Base-by-base conservation (phyloP, 2,113 vertebrate genomes). In the Tenebrosternarchus preto region DNA sequence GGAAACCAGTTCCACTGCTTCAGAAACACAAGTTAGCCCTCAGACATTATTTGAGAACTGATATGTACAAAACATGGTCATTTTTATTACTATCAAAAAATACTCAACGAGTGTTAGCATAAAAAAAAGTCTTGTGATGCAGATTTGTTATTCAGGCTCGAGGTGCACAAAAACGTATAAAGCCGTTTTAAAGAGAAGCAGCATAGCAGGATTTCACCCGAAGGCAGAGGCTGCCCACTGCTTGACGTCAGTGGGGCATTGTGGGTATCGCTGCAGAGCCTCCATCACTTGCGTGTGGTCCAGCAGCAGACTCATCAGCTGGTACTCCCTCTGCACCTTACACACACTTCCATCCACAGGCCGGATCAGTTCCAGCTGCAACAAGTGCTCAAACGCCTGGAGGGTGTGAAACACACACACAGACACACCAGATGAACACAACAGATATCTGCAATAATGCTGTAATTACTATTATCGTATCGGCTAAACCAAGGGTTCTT, bases 331-430 rank as follows among this genome's bases (percentile, higher is more conserved):
- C 92, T 98, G 97, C 0, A 90, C 87, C 29, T 93, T 95, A 0
- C 85, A 84, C 0, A 89, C 85, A 0, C 94, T 88, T 12, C 92
- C 82, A 25, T 99, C 97, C 27, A 95, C 71, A 0, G 96, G 93
- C n/a, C 88, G 90, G 80, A 98, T 94, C 82, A 99, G 73, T 81
- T 99, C 96, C 91, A 99, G 92, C 80, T 98, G 95, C 46, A 96
- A 88, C 56, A 99, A 87, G 64, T 97, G 97, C 83, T 99, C 98
- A 80, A 98, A 99, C 0, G 97, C 98, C 98, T 99, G 57, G 31
- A 46, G 86, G 17, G 59, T 53, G 33, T 9, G 22, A 15, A 24
- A 53, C 63, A 60, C 55, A 76, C 3, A 59, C 39, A 56, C 61
- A 72, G 46, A 80, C 63, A 68, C 53, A 67, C 55, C 61, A 33